phyloP scores from a whole-genome alignment of 2,797 vertebrate genomes.

The Parambassis ranga region DNA sequence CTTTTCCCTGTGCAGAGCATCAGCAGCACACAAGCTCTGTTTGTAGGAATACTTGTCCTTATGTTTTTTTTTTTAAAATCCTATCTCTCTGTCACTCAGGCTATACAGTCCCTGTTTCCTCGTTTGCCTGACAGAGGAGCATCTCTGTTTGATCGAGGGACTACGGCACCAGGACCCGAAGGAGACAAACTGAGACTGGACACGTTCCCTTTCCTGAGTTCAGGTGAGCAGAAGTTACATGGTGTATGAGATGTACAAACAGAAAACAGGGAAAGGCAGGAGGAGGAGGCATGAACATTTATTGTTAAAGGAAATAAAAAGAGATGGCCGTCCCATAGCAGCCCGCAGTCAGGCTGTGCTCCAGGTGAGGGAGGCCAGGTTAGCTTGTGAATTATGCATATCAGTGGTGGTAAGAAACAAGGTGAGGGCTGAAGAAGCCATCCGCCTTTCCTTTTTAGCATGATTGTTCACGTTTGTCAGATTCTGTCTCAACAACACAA shows the following conservation, averaged over 20 bases:
- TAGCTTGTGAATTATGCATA: conserved; percentile 65
- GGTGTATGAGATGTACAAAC: not conserved
- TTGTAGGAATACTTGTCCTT: conserved; percentile 2
- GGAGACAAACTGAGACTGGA: conserved; percentile 90
- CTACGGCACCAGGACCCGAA: conserved; percentile 78
- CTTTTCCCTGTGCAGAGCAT: conserved; percentile 13
- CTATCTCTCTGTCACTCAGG: conserved; percentile 66
- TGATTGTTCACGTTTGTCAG: conserved; percentile 11
- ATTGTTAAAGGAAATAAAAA: conserved; percentile 75
- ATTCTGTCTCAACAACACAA: not conserved
- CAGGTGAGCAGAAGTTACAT: conserved; percentile 84
- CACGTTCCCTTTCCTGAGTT: conserved; percentile 86
- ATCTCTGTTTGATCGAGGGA: conserved; percentile 83
- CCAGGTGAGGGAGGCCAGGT: conserved; percentile 61
- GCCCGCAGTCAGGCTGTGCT: conserved; percentile 51
- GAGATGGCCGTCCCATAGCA: conserved; percentile 60
- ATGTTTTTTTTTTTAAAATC: not conserved
- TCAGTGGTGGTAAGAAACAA: conserved; percentile 29
- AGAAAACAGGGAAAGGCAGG: conserved; percentile 14
- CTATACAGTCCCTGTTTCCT: conserved; percentile 91
- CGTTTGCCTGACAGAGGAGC: conserved; percentile 85
- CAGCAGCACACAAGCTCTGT: not conserved
- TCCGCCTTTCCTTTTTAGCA: conserved; percentile 18
- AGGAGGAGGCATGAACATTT: conserved; percentile 63
- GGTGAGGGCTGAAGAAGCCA: conserved; percentile 25